Evolutionary conservation across 2,797 vertebrate genomes (phyloP).

Genomic region (Falco biarmicus): DNA sequence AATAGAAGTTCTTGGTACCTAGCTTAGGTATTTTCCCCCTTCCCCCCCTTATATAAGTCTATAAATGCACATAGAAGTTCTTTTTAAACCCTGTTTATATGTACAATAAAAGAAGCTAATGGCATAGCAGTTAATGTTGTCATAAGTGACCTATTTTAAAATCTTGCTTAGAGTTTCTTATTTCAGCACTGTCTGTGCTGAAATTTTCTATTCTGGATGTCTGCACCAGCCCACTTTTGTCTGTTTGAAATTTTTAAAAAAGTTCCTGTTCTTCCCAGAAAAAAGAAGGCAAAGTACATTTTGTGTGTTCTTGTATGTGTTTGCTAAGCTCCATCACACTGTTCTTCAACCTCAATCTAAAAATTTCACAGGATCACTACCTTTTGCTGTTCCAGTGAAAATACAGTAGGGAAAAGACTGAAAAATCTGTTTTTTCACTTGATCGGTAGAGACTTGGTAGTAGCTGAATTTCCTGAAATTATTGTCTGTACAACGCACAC

Average conservation of each 20-base stretch:
- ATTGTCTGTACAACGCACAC: rapidly evolving
- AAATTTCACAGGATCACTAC: neutral
- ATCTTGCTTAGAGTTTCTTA: neutral
- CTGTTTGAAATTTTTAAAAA: neutral
- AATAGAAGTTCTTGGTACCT: neutral
- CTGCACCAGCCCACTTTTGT: neutral
- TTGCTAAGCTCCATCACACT: neutral
- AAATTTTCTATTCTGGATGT: neutral
- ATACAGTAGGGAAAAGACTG: neutral
- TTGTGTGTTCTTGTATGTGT: neutral
- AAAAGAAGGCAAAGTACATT: neutral
- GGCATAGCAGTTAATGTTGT: neutral
- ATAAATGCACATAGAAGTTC: neutral
- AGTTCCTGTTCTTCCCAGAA: neutral
- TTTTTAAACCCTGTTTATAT: rapidly evolving
- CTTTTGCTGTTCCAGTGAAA: slow-evolving; percentile 3
- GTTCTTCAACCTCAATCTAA: neutral
- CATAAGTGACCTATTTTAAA: slow-evolving; percentile 24
- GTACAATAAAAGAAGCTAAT: neutral
- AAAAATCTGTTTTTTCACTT: neutral
- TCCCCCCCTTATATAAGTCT: neutral
- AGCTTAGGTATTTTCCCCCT: neutral
- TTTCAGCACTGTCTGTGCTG: neutral
- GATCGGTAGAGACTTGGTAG: neutral
- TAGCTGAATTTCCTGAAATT: neutral